Evolutionary conservation across 2,888 invertebrate species (phyloP).

Genomic region (Drosophila koepferae): DNA sequence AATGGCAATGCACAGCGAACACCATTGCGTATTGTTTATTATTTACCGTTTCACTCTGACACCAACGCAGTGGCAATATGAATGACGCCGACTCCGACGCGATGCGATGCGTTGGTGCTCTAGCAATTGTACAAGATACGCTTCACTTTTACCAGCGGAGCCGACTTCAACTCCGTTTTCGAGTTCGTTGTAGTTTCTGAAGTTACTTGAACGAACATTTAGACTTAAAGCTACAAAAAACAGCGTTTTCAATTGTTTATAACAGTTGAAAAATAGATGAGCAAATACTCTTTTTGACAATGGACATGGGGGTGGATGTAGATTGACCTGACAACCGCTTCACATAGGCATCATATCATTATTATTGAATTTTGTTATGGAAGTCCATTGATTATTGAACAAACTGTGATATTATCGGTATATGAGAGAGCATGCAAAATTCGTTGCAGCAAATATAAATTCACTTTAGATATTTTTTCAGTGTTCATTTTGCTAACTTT

Average conservation of each 20-base stretch:
- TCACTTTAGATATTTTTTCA: slow-evolving; percentile 13
- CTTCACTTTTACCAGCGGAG: slow-evolving; percentile 47
- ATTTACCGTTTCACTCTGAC: slow-evolving; percentile 69
- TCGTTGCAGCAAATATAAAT: slow-evolving; percentile 3
- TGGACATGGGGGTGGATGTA: background rate
- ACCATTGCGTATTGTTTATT: slow-evolving; percentile 67
- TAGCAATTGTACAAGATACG: slow-evolving; percentile 33
- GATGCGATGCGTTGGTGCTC: background rate
- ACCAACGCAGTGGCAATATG: slow-evolving; percentile 49
- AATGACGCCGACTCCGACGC: slow-evolving; percentile 18
- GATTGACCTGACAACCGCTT: background rate
- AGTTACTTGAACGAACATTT: slow-evolving; percentile 29
- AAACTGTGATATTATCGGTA: background rate
- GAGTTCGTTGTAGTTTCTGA: slow-evolving; percentile 37
- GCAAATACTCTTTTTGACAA: background rate
- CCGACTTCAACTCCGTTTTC: slow-evolving; percentile 10
- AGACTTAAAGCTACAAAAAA: slow-evolving; percentile 52
- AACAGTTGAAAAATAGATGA: background rate
- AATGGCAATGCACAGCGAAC: slow-evolving; percentile 38
- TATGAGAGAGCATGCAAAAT: slow-evolving; percentile 3
- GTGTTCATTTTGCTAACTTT: slow-evolving; percentile 38
- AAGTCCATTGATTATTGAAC: background rate
- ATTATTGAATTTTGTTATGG: background rate
- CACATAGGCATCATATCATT: background rate
- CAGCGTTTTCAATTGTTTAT: slow-evolving; percentile 57